phyloP scores from a whole-genome alignment of 2,888 invertebrate species.

The Biston stratarius region DNA sequence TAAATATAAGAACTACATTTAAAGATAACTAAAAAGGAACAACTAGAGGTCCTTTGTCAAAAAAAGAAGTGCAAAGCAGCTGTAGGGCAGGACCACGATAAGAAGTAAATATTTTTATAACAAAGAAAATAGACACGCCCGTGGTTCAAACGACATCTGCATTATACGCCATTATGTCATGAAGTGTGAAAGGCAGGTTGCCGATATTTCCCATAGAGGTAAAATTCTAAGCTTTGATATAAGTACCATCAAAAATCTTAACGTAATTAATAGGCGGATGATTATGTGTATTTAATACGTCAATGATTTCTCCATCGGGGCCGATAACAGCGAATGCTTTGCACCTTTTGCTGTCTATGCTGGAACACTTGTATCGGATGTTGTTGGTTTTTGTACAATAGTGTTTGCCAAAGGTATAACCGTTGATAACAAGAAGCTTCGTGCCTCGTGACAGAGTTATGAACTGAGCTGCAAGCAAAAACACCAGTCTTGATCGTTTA shows the following conservation, averaged over 20 bases:
- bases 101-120: too few species aligned
- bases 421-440: conserved; percentile 30
- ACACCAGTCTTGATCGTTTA: background rate
- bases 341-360: conserved; percentile 42
- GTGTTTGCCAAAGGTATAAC: conserved; percentile 38
- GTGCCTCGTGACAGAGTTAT: conserved; percentile 33
- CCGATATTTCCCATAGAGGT: background rate
- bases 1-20: too few species aligned
- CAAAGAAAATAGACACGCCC: too few species aligned
- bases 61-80: too few species aligned
- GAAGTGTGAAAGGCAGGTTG: too few species aligned
- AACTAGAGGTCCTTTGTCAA: too few species aligned
- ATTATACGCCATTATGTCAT: background rate
- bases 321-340: conserved; percentile 50
- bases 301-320: conserved; percentile 40
- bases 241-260: conserved; percentile 36
- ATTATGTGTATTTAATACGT: conserved; percentile 45
- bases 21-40: too few species aligned
- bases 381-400: conserved; percentile 13
- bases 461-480: conserved; percentile 34
- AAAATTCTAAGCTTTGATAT: conserved; percentile 16
- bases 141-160: background rate
- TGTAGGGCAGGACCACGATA: too few species aligned
- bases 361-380: conserved; percentile 31
- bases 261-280: conserved; percentile 48